Evolutionary conservation across 2,113 vertebrate genomes (phyloP), one percentile per base, ranked within the genome.

Genomic region (Charina bottae): DNA sequence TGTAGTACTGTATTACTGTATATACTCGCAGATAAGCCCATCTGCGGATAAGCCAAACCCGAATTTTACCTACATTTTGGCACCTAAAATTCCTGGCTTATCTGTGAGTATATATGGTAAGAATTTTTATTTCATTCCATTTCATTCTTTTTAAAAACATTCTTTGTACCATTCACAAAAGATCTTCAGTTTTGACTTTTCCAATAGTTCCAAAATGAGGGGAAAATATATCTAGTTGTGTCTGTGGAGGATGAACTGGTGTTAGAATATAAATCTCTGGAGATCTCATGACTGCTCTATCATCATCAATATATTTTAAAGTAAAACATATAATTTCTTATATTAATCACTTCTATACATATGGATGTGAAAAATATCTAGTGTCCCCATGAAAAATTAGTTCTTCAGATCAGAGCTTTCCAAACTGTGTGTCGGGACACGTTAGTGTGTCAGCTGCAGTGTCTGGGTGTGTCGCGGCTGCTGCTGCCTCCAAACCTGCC

Each of bases 241-340:
- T 83, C 89, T 94, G 94, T 94, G 90, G 92, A 96, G 26, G 88
- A 93, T 86, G n/a, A 84, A 85, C 19, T 95, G 90, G 85, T 49
- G 93, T 23, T 90, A 95, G 86, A 64, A 49, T 62, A 1, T 33
- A 89, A 5, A 5, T 62, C 13, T 88, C 55, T 83, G 33, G n/a
- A 96, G 55, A 93, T 93, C 53, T 17, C n/a, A 89, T 49, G 26
- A 90, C 59, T 56, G 54, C 19, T 64, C n/a, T 53, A 72, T 90
- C 13, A 21, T 54, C 85, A 91, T 23, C 86, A 62, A 0, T 0
- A 0, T 93, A 88, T 78, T 37, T 6, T 19, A 78, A 78, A 37
- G 33, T 78, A 19, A 19, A 37, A 78, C 37, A 37, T 78, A 21
- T 17, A 78, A 78, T 37, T 78, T 37, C 33, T 78, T 78, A 8